A percentile compares a stretch with the other conserved stretches of the same genome.
These are phyloP conservation scores for Nyctibius grandis DNA, from an alignment of 2,797 vertebrate genomes.

Conservation along the genomic window DNA sequence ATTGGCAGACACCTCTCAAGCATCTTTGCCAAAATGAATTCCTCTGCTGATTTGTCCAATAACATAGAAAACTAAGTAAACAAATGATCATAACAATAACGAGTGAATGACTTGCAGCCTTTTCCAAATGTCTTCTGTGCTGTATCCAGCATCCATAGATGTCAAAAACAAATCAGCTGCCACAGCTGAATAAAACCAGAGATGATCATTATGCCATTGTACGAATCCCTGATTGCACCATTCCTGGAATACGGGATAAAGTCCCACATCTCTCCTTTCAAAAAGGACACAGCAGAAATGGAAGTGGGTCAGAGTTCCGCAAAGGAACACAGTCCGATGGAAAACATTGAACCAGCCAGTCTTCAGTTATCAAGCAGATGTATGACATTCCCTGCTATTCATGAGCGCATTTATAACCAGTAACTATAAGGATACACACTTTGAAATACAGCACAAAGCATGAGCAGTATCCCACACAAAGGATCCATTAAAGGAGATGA, in stretches of 20 bases:
- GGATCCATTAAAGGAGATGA: rapidly evolving
- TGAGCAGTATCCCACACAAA: background rate
- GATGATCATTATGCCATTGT: background rate
- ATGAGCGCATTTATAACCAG: background rate
- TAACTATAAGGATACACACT: background rate
- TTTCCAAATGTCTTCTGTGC: background rate
- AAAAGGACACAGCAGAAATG: background rate
- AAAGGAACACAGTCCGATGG: background rate
- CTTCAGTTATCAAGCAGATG: background rate
- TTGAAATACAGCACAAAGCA: background rate
- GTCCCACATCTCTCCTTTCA: background rate
- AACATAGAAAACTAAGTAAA: background rate
- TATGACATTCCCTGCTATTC: background rate
- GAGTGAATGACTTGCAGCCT: background rate
- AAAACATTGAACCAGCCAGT: background rate
- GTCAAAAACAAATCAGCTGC: background rate
- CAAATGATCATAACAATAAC: background rate
- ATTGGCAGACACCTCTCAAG: background rate
- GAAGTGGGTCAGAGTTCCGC: background rate
- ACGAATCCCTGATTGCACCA: background rate
- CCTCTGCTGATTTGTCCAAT: background rate
- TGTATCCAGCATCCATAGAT: background rate
- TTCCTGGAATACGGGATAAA: background rate
- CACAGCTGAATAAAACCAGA: background rate
- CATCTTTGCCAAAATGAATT: background rate